Percentiles rank a stretch among this genome's conserved stretches.
These are phyloP conservation scores for Drosophila kanapiae DNA, from an alignment of 1,140 invertebrate genomes.

Conservation along the genomic window DNA sequence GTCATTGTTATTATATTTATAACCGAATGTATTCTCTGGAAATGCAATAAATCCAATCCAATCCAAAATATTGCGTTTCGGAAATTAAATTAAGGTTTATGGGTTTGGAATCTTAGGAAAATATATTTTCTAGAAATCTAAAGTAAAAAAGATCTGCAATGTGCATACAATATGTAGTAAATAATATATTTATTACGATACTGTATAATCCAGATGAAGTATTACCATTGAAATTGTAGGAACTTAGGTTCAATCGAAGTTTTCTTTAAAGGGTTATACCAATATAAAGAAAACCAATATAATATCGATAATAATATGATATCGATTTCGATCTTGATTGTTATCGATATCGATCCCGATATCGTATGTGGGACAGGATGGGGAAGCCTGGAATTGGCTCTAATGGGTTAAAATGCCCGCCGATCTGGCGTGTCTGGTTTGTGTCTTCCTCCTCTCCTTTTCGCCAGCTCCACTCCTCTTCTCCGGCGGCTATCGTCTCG, in stretches of 20 bases:
- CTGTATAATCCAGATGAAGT: background rate
- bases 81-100: background rate
- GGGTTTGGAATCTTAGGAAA: too few species aligned
- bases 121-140: background rate
- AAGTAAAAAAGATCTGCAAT: background rate
- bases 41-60: background rate
- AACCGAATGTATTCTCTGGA: background rate
- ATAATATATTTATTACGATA: too few species aligned
- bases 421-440: conserved; percentile 52
- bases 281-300: background rate
- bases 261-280: background rate
- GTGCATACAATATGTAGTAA: too few species aligned
- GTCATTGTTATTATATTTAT: background rate
- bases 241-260: background rate
- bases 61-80: too few species aligned
- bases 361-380: background rate
- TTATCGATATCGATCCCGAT: background rate
- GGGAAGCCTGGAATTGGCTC: background rate
- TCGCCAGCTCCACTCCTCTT: conserved; percentile 14
- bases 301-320: background rate
- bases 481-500: conserved; percentile 29
- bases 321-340: background rate
- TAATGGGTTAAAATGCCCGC: conserved; percentile 14
- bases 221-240: background rate
- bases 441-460: conserved; percentile 25